Percentiles rank a stretch among this genome's conserved stretches.
phyloP scores from a whole-genome alignment of 2,888 invertebrate genomes.

The Limnephilus lunatus region DNA sequence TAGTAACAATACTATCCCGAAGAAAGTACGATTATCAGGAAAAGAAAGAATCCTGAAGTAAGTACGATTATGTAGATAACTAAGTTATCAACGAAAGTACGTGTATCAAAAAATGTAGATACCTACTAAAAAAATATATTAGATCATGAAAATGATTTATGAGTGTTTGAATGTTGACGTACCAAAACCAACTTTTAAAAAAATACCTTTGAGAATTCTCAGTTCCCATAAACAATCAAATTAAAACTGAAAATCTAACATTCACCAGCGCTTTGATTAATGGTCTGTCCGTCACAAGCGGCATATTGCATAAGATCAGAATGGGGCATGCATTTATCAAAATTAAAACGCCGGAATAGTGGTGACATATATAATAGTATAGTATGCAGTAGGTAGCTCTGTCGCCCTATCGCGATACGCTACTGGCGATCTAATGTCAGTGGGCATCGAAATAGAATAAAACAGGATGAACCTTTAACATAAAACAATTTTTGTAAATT shows the following conservation, averaged over 20 bases:
- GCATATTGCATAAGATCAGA: background rate
- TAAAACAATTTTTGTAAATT: background rate
- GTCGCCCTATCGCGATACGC: background rate
- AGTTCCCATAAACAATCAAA: background rate
- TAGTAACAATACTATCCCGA: no score
- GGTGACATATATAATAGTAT: background rate
- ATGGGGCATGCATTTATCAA: constrained; percentile 18
- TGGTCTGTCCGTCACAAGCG: constrained; percentile 3
- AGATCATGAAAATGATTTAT: no score
- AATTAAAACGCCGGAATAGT: background rate
- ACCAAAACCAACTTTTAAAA: no score
- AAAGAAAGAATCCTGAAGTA: no score
- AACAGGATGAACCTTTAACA: background rate
- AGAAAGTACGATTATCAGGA: no score
- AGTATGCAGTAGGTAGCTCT: background rate
- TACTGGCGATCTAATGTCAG: background rate
- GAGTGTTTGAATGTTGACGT: no score
- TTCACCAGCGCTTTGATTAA: background rate
- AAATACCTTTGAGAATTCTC: background rate
- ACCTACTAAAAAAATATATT: no score
- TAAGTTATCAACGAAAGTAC: no score
- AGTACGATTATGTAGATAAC: no score
- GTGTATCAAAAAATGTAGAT: no score
- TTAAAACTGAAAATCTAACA: no score
- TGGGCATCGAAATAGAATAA: background rate